Percentiles rank a stretch among this genome's conserved stretches.
These are phyloP conservation scores for Oikopleura albicans DNA, from an alignment of 23 tunicate genomes.

Conservation along the genomic window DNA sequence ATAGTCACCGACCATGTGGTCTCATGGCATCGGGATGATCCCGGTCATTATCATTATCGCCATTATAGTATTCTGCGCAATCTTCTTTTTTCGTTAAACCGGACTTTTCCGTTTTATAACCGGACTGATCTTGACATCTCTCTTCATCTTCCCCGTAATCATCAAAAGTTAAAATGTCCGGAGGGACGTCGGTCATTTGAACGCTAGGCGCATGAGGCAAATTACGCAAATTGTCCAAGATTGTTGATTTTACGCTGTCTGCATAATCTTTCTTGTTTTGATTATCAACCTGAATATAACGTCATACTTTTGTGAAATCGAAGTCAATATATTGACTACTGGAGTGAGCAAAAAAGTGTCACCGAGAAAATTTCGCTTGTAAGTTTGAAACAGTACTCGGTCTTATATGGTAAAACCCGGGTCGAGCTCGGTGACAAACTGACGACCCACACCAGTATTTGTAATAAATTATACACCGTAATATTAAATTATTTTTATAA, in stretches of 20 bases:
- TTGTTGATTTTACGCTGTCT: slow-evolving; percentile 44
- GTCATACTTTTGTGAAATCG: too few relatives aligned
- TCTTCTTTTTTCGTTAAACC: not conserved
- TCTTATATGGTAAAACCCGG: too few relatives aligned
- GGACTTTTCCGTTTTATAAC: not conserved
- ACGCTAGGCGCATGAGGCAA: slow-evolving; percentile 87
- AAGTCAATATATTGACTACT: too few relatives aligned
- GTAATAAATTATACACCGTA: too few relatives aligned
- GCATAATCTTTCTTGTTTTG: slow-evolving; percentile 24
- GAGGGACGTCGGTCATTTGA: slow-evolving; percentile 98
- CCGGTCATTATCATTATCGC: not conserved
- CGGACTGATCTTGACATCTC: not conserved
- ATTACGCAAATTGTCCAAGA: slow-evolving; percentile 45
- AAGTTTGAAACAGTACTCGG: too few relatives aligned
- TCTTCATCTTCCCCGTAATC: slow-evolving; percentile 49
- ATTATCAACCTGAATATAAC: not conserved
- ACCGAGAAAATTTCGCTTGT: too few relatives aligned
- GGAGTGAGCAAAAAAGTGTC: too few relatives aligned
- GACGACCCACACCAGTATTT: too few relatives aligned
- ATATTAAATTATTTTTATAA: too few relatives aligned
- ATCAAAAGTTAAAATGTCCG: slow-evolving; percentile 65
- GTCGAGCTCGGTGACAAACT: too few relatives aligned
- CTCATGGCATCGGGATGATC: not conserved
- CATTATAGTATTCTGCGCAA: not conserved
- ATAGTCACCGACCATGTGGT: too few relatives aligned